These are phyloP conservation scores for Cremastinae sp. DNA, from an alignment of 2,888 invertebrate genomes.

Conservation along the genomic window DNA sequence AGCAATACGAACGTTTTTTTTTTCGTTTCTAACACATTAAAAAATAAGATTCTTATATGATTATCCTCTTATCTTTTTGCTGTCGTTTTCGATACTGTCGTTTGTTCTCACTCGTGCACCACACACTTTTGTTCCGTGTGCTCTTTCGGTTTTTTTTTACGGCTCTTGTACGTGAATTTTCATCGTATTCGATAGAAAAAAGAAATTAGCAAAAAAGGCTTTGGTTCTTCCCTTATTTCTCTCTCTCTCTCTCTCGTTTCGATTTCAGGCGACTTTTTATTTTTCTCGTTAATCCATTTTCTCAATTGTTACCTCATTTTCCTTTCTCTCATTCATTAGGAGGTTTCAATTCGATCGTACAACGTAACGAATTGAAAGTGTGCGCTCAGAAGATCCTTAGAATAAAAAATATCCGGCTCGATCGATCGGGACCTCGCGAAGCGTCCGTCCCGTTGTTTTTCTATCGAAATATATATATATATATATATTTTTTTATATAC, in stretches of 20 bases:
- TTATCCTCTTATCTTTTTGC: slow-evolving; percentile 30
- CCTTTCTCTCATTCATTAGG: slow-evolving; percentile 43
- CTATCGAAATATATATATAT: neutral
- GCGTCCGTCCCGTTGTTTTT: neutral
- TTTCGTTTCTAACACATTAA: slow-evolving; percentile 58
- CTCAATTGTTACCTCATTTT: neutral
- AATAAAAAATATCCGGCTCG: slow-evolving; percentile 47
- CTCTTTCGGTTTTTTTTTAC: too few relatives aligned
- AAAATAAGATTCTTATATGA: slow-evolving; percentile 69
- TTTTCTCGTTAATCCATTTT: slow-evolving; percentile 11
- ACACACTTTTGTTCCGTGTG: too few relatives aligned
- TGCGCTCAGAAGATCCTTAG: slow-evolving; percentile 66
- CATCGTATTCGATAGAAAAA: too few relatives aligned
- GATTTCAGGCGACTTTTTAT: slow-evolving; percentile 1
- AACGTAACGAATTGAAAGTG: slow-evolving; percentile 66
- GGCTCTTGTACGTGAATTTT: neutral
- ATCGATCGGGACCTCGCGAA: slow-evolving; percentile 40
- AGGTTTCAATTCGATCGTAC: slow-evolving; percentile 62
- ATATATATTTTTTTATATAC: neutral
- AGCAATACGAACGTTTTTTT: slow-evolving; percentile 64
- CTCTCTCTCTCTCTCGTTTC: slow-evolving; percentile 24
- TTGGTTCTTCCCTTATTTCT: neutral
- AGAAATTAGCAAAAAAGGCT: neutral
- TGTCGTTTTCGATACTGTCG: too few relatives aligned
- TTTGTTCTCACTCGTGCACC: too few relatives aligned